Percentiles rank a stretch among this genome's conserved stretches.
These are phyloP conservation scores for Volucella inflata DNA, from an alignment of 2,888 invertebrate species.

Conservation along the genomic window DNA sequence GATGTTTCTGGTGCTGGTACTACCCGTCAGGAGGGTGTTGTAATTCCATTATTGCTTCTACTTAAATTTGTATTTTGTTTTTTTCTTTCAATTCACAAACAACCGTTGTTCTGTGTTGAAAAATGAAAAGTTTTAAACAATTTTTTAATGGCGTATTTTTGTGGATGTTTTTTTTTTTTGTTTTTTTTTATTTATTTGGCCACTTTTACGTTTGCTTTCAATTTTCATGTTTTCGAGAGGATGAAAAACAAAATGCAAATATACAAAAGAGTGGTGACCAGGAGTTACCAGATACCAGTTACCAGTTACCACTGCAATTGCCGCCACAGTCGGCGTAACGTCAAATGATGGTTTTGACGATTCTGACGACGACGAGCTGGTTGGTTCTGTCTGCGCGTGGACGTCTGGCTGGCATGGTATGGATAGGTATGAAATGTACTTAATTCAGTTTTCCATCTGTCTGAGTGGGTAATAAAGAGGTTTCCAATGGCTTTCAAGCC, in stretches of 20 bases:
- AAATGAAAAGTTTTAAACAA: conserved; percentile 38
- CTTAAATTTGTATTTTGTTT: conserved; percentile 62
- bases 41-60: conserved; percentile 63
- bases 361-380: not conserved
- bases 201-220: conserved; percentile 31
- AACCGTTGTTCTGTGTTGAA: conserved; percentile 38
- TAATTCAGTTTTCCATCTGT: conserved; percentile 74
- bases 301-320: too few relatives aligned
- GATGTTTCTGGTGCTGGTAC: conserved; percentile 9
- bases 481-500: conserved; percentile 61
- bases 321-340: too few relatives aligned
- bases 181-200: conserved; percentile 19
- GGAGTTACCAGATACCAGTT: too few relatives aligned
- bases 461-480: conserved; percentile 75
- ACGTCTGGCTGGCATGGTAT: conserved; percentile 8
- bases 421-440: conserved; percentile 52
- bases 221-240: conserved; percentile 19
- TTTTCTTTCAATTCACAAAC: conserved; percentile 42
- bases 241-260: conserved; percentile 48
- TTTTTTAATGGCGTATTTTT: too few relatives aligned
- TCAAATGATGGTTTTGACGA: too few relatives aligned
- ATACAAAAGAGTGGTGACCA: conserved; percentile 19
- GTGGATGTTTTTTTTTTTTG: conserved; percentile 4
- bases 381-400: conserved; percentile 14
- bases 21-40: conserved; percentile 19